Base-by-base conservation (phyloP, 2,113 vertebrate species). In the Pyrgilauda ruficollis region DNA sequence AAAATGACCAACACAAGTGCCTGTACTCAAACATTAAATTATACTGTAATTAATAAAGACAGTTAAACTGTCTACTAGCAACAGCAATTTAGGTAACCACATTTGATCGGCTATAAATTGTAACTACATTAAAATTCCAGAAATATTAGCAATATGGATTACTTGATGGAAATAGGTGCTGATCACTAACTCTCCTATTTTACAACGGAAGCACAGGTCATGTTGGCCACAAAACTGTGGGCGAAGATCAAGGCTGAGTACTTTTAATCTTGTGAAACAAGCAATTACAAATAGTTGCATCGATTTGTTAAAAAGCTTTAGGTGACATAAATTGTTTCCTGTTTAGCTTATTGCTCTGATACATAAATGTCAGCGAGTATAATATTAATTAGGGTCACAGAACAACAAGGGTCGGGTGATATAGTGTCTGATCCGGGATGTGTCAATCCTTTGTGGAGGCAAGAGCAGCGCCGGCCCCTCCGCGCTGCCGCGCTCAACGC, bases 201-300 rank as follows among this genome's bases (percentile, higher is more conserved):
- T 90, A 99, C 94, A 98, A 98, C 96, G 90, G 97, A 98, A 98
- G 98, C 97, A 88, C 94, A 75, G 99, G 99, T 99, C 99, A 99
- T 93, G 98, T 98, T 98, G 98, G 98, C 98, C 98, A 98, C 98
- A 98, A 98, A 99, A 99, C 99, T 97, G 97, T 97, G 98, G 98
- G 97, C 97, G 98, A 98, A 98, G 99, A 99, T 99, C 99, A 99
- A 98, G 98, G 97, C 98, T 98, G 98, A 99, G 98, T 98, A 98
- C 99, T 99, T 99, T 99, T 99, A 99, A 99, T 99, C 99, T 99
- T 99, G 98, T 99, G 99, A 99, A 99, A 99, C 99, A 99, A 99
- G 99, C 98, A 99, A 99, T 99, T 99, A 99, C 99, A 99, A 99
- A 99, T 99, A 99, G 98, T 99, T 98, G 98, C 99, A 99, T 99